phyloP scores from a whole-genome alignment of 2,113 vertebrate species.

The Calidris pygmaea region DNA sequence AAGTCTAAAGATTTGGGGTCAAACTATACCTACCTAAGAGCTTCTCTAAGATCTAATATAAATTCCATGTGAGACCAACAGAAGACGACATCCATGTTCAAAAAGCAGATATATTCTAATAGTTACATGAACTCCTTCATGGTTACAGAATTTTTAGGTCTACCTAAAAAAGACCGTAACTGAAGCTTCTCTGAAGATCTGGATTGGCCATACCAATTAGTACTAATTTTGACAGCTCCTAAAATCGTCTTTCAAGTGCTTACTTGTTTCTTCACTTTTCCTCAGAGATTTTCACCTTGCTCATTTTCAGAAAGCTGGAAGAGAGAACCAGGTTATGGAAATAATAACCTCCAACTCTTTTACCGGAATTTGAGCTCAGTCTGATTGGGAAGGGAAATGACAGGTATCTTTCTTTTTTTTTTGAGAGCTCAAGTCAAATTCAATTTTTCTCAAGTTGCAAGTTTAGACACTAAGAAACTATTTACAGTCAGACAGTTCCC shows the following conservation, averaged over 20 bases:
- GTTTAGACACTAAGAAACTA: conserved; percentile 49
- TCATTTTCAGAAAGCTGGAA: conserved; percentile 21
- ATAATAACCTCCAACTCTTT: conserved; percentile 61
- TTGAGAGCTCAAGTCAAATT: conserved; percentile 59
- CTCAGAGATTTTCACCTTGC: conserved; percentile 53
- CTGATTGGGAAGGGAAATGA: conserved; percentile 56
- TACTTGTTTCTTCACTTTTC: conserved; percentile 53
- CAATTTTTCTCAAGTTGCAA: conserved; percentile 63
- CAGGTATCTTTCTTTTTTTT: conserved; percentile 46
- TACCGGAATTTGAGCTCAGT: conserved; percentile 40
- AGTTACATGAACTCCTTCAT: conserved; percentile 20
- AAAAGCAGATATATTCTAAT: conserved; percentile 2
- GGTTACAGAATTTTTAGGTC: conserved; percentile 35
- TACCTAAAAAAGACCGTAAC: conserved; percentile 36
- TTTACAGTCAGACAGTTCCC: conserved; percentile 39
- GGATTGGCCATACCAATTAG: background rate
- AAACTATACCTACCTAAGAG: background rate
- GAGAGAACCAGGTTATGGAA: background rate
- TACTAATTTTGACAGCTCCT: conserved; percentile 8
- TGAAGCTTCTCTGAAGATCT: conserved; percentile 41
- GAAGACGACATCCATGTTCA: conserved; percentile 4
- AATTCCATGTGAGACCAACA: conserved; percentile 8
- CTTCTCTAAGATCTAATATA: background rate
- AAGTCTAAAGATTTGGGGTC: background rate
- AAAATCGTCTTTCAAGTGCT: conserved; percentile 29